These are phyloP conservation scores for Megaceryle maxima DNA, from an alignment of 2,113 vertebrate species.

Conservation along the genomic window DNA sequence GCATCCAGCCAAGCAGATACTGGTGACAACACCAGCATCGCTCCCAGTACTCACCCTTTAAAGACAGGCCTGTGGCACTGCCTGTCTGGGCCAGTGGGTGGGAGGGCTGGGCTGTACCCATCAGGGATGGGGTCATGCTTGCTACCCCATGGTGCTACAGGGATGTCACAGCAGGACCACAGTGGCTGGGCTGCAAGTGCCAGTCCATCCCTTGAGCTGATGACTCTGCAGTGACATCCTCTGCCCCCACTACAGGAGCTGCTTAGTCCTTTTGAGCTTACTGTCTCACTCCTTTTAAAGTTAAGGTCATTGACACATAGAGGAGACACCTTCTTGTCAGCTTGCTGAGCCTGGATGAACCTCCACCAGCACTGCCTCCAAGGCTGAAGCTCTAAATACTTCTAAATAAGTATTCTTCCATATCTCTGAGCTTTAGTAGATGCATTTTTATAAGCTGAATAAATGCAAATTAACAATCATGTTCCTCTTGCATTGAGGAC, in stretches of 20 bases:
- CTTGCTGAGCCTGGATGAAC: no score
- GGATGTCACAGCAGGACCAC: background rate
- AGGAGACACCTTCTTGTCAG: no score
- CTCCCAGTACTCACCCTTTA: background rate
- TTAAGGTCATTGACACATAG: no score
- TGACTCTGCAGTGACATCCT: background rate
- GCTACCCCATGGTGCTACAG: background rate
- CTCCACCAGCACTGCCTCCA: no score
- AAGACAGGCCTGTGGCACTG: background rate
- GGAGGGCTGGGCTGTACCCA: background rate
- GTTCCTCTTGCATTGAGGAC: background rate
- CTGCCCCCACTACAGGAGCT: background rate
- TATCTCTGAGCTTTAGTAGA: background rate
- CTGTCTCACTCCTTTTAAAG: no score
- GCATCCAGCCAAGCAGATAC: background rate
- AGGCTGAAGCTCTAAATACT: background rate
- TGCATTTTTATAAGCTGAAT: background rate
- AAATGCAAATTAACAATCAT: background rate
- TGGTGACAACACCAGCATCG: background rate
- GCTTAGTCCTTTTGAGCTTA: background rate
- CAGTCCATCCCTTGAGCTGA: background rate
- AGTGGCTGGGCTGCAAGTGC: background rate
- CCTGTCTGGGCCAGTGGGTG: background rate
- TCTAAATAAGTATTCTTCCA: background rate
- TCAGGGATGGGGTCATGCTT: background rate